Percentiles rank a stretch among this genome's conserved stretches.
phyloP scores from a whole-genome alignment of 2,797 vertebrate species.

The Austrolebias charrua region DNA sequence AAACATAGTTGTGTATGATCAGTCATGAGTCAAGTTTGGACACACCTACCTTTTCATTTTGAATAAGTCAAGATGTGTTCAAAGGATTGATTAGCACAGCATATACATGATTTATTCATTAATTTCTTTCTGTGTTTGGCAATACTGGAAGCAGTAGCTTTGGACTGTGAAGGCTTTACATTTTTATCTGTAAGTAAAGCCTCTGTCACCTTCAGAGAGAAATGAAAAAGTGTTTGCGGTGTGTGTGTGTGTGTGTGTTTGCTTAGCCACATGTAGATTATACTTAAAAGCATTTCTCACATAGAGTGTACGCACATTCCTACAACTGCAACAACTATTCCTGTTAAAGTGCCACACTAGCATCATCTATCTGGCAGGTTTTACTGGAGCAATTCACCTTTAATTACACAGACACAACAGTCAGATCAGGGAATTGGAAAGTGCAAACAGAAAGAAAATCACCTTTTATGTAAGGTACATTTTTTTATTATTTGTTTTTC shows the following conservation, averaged over 20 bases:
- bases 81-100: background rate
- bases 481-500: no score
- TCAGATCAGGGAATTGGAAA: background rate
- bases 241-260: constrained; percentile 5
- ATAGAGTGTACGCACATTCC: constrained; percentile 2
- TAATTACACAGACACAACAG: constrained; percentile 2
- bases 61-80: background rate
- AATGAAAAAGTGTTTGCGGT: constrained; percentile 27
- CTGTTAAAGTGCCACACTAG: constrained; percentile 7
- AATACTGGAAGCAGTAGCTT: constrained; percentile 50
- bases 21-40: background rate
- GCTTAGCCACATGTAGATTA: constrained; percentile 19
- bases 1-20: background rate
- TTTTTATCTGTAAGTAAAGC: constrained; percentile 55
- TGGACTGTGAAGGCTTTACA: constrained; percentile 44
- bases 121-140: constrained; percentile 5
- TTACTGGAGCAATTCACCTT: constrained; percentile 16
- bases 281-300: constrained; percentile 36
- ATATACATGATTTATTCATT: background rate
- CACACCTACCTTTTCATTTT: no score
- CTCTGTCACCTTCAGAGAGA: constrained; percentile 36
- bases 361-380: constrained; percentile 17
- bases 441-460: no score
- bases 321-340: constrained; percentile 13
- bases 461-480: no score